A percentile compares a stretch with the other conserved stretches of the same genome.
Conservation (phyloP, 2,797 vertebrate species). For the Semotilus atromaculatus region DNA sequence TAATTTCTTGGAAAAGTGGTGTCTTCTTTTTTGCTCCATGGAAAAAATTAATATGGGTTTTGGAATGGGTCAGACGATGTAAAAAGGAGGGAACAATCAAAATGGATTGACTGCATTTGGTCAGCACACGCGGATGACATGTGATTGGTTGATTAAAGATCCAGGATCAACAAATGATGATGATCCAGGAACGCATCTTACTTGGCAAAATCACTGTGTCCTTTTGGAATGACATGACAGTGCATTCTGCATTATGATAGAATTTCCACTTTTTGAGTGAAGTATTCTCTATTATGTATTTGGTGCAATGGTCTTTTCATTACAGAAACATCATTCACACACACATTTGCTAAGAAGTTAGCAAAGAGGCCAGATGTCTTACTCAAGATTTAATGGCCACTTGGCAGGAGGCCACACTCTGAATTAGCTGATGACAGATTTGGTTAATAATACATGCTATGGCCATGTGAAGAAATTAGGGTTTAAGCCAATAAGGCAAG, state of each 20-base stretch:
- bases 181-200: too few species aligned
- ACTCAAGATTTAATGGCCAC: conserved; percentile 31
- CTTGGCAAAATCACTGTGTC: too few species aligned
- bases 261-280: not conserved
- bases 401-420: conserved; percentile 21
- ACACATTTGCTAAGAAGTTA: not conserved
- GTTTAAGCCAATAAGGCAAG: conserved; percentile 3
- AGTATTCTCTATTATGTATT: conserved; percentile 5
- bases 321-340: not conserved
- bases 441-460: conserved; percentile 31
- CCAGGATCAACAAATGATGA: too few species aligned
- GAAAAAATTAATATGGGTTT: not conserved
- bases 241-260: not conserved
- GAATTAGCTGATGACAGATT: conserved; percentile 33
- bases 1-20: not conserved
- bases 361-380: conserved; percentile 25
- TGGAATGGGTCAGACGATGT: not conserved
- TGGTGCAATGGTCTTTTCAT: not conserved
- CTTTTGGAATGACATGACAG: not conserved
- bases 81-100: too few species aligned
- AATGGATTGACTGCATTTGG: too few species aligned
- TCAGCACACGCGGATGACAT: too few species aligned
- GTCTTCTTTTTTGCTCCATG: not conserved
- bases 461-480: conserved; percentile 32
- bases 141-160: too few species aligned